Conservation (phyloP, 2,888 invertebrate species). For the Trichogramma evanescens region DNA sequence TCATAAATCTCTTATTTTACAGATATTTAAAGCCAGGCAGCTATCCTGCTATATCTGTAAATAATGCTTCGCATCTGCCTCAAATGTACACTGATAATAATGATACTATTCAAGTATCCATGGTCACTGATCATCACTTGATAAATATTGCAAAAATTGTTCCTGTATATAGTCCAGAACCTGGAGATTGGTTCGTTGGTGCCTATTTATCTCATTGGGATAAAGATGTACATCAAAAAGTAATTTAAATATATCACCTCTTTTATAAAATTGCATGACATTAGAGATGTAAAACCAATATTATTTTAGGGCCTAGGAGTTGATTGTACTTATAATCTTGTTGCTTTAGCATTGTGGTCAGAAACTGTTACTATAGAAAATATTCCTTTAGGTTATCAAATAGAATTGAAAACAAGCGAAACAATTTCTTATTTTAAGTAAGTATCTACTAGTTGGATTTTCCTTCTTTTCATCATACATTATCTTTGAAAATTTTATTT, state of each 20-base stretch:
- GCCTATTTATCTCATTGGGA: conserved; percentile 49
- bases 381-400: conserved; percentile 43
- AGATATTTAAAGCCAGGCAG: conserved; percentile 53
- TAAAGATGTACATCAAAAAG: conserved; percentile 48
- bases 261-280: background rate
- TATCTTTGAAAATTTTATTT: background rate
- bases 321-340: conserved; percentile 49
- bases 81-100: conserved; percentile 39
- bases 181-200: conserved; percentile 51
- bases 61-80: conserved; percentile 50
- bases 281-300: background rate
- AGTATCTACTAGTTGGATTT: conserved; percentile 9
- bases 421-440: conserved; percentile 49
- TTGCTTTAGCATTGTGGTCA: conserved; percentile 49
- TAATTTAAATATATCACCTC: conserved; percentile 21
- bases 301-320: conserved; percentile 46
- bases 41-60: conserved; percentile 51
- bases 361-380: conserved; percentile 43
- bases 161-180: conserved; percentile 47
- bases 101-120: conserved; percentile 36
- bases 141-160: conserved; percentile 43
- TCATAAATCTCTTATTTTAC: conserved; percentile 23
- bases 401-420: conserved; percentile 40
- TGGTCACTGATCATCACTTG: conserved; percentile 43
- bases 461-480: background rate